Percentiles rank a stretch among this genome's conserved stretches.
Conservation (phyloP, 2,797 vertebrate species). For the Paguma larvata region DNA sequence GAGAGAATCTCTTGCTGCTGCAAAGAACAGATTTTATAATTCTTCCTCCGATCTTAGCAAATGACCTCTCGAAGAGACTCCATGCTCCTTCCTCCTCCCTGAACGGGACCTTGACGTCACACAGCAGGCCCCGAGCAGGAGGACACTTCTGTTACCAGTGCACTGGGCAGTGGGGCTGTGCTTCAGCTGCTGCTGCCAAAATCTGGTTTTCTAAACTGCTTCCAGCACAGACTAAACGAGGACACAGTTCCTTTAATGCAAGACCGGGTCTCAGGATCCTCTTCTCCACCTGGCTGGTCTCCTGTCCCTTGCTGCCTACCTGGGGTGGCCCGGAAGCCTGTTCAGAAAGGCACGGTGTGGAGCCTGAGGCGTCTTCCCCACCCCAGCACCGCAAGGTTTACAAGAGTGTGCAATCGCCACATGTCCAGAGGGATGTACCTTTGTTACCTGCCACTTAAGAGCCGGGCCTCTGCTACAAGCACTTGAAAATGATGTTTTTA, state of each 20-base stretch:
- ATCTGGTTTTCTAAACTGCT: slow-evolving; percentile 63
- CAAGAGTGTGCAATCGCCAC: slow-evolving; percentile 43
- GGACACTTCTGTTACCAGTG: not conserved
- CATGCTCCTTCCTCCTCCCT: slow-evolving; percentile 23
- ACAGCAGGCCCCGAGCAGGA: slow-evolving; percentile 21
- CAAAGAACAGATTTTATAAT: slow-evolving; percentile 72
- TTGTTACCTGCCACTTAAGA: slow-evolving; percentile 31
- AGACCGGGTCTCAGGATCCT: slow-evolving; percentile 15
- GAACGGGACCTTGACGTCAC: slow-evolving; percentile 38
- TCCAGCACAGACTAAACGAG: slow-evolving; percentile 25
- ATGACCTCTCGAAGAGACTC: slow-evolving; percentile 59
- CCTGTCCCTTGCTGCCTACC: slow-evolving; percentile 22
- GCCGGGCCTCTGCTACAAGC: slow-evolving; percentile 71
- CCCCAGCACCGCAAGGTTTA: not conserved
- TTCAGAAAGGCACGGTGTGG: not conserved
- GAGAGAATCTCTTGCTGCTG: slow-evolving; percentile 70
- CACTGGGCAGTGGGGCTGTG: slow-evolving; percentile 68
- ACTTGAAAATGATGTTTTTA: slow-evolving; percentile 75
- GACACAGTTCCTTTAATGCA: not conserved
- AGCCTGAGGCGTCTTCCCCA: not conserved
- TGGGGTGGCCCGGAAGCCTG: not conserved
- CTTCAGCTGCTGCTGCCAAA: slow-evolving; percentile 77
- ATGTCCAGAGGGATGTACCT: slow-evolving; percentile 44
- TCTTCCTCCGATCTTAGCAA: slow-evolving; percentile 63
- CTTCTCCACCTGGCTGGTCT: not conserved